These are phyloP conservation scores for Oscheius sp. DNA, from an alignment of 1,140 invertebrate species.

Conservation along the genomic window DNA sequence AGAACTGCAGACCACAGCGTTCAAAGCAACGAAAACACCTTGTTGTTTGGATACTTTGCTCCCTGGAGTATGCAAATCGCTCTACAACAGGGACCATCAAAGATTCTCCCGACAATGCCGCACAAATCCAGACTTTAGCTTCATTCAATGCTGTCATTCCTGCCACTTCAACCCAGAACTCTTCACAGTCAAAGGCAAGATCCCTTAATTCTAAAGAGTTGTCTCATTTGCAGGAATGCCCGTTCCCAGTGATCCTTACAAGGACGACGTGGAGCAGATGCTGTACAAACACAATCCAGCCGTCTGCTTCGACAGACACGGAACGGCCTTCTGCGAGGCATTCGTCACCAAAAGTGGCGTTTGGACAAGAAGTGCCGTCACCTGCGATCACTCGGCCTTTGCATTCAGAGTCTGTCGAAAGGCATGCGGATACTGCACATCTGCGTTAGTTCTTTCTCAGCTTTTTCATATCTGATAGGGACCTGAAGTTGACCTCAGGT, in stretches of 20 bases:
- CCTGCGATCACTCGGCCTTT: constrained; percentile 39
- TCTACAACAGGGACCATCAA: constrained; percentile 38
- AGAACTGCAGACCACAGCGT: constrained; percentile 20
- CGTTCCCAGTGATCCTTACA: constrained; percentile 28
- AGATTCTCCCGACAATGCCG: constrained; percentile 38
- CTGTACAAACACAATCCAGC: constrained; percentile 14
- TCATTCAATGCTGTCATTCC: constrained; percentile 44
- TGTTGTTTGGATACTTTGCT: constrained; percentile 42
- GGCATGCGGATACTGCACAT: constrained; percentile 46
- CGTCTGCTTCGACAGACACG: constrained; percentile 41
- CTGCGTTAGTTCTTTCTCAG: constrained; percentile 4
- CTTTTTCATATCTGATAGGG: not conserved
- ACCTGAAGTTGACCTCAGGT: no score
- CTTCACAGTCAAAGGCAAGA: constrained; percentile 23
- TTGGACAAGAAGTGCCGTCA: constrained; percentile 34
- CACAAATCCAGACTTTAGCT: constrained; percentile 41
- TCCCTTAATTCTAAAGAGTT: no score
- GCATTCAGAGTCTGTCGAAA: constrained; percentile 46
- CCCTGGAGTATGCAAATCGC: constrained; percentile 40
- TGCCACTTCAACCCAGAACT: constrained; percentile 43
- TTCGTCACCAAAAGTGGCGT: constrained; percentile 33
- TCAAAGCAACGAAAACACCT: constrained; percentile 37
- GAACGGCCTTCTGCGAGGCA: constrained; percentile 37
- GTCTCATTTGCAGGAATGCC: constrained; percentile 20
- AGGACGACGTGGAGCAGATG: constrained; percentile 31